Evolutionary conservation across 2,797 vertebrate species (phyloP).

Genomic region (Amphiprion clarkii): DNA sequence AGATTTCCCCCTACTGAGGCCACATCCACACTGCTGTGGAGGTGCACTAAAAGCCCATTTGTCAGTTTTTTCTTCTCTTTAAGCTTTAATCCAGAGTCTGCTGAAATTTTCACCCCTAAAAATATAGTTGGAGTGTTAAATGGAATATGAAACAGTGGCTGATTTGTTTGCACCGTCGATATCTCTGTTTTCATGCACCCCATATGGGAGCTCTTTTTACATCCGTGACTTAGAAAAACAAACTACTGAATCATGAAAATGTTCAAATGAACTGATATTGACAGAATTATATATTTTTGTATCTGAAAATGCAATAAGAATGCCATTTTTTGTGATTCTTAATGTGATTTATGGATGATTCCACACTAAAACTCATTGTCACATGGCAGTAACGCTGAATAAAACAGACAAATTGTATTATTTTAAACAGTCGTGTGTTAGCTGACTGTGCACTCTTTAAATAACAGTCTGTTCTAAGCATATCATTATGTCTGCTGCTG

Average conservation of each 20-base stretch:
- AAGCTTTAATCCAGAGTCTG: background rate
- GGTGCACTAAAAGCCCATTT: background rate
- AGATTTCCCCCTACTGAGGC: conserved; percentile 10
- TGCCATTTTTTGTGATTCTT: too few species aligned
- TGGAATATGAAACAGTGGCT: background rate
- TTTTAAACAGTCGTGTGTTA: background rate
- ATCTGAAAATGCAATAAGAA: background rate
- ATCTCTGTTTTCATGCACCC: background rate
- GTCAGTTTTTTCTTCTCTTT: background rate
- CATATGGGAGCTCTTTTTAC: background rate
- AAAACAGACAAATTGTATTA: background rate
- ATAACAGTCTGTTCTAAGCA: background rate
- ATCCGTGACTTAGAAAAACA: background rate
- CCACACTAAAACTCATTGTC: background rate
- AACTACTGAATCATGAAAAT: background rate
- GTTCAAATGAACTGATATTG: background rate
- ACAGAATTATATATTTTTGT: background rate
- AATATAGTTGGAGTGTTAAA: background rate
- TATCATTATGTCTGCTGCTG: conserved; percentile 14
- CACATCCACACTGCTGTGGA: conserved; percentile 8
- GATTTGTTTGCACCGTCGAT: background rate
- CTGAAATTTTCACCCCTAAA: background rate
- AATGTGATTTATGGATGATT: too few species aligned
- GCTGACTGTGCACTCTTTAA: background rate
- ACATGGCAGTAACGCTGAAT: background rate